Percentiles rank a stretch among this genome's conserved stretches.
These are phyloP conservation scores for Ciconia maguari DNA, from an alignment of 2,113 vertebrate species.

Conservation along the genomic window DNA sequence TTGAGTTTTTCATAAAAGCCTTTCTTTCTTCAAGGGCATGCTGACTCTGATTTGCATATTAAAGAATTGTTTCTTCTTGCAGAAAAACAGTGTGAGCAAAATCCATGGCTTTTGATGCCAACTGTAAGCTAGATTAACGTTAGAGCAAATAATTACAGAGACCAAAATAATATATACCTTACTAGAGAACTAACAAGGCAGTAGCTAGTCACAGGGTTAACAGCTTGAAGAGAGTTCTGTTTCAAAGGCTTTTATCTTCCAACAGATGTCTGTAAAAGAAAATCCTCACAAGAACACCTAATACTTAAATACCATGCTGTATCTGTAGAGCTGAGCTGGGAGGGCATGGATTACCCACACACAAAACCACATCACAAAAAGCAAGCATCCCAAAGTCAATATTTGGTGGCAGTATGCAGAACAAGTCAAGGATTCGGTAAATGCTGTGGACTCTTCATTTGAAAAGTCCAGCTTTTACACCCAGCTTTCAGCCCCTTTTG, in stretches of 20 bases:
- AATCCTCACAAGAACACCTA: background rate
- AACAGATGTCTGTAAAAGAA: background rate
- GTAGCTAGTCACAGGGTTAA: background rate
- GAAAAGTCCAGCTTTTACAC: background rate
- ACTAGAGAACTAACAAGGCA: background rate
- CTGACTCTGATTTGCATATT: slow-evolving; percentile 47
- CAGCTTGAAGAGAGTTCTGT: background rate
- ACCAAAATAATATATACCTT: background rate
- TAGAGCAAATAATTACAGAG: slow-evolving; percentile 15
- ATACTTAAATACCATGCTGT: background rate
- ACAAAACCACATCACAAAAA: background rate
- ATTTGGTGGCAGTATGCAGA: background rate
- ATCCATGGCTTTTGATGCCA: slow-evolving; percentile 17
- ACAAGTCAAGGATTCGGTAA: background rate
- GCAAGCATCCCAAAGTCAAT: background rate
- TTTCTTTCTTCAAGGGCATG: slow-evolving; percentile 18
- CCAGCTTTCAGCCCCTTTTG: background rate
- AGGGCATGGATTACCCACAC: background rate
- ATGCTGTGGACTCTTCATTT: background rate
- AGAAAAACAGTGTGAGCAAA: slow-evolving; percentile 15
- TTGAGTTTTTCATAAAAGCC: slow-evolving; percentile 24
- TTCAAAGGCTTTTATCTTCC: slow-evolving; percentile 3
- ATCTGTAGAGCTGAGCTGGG: background rate
- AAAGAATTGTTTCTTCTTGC: slow-evolving; percentile 45
- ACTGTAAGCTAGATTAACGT: background rate